Evolutionary conservation across 2,113 vertebrate species (phyloP), one percentile per base, ranked within the genome.

Genomic region (Mandrillus leucophaeus): DNA sequence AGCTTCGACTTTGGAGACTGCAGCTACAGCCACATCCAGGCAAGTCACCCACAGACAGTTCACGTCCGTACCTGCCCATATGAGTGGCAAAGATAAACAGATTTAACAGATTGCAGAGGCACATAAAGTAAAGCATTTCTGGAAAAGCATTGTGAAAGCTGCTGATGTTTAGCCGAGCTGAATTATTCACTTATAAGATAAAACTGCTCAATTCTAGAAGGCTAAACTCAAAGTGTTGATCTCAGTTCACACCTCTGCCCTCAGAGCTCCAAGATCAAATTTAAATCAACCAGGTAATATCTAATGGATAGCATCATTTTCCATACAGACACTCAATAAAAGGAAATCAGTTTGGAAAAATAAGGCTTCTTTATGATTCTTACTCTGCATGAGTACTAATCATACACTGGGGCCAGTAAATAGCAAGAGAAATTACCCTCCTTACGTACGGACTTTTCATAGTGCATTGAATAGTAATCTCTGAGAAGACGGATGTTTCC

Each of bases 281-380:
- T 55, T 79, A 88, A 96, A 86, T 72, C 85, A 88, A 38, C 27
- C 7, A 9, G 87, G 76, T 87, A n/a, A 52, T 90, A 87, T 11
- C 48, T 72, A 45, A 80, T 92, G 50, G 59, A n/a, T 45, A 57
- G 81, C 52, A 84, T 70, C 30, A 18, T 88, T 93, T 92, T 90
- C 48, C 75, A n/a, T 45, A 94, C 12, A 43, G 16, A 92, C 64
- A 85, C 25, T 82, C 6, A 3, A 73, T 57, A 43, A 81, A 86
- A 94, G 27, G 48, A 82, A 88, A 96, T 89, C 83, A 38, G n/a
- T 96, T 23, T 70, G 52, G 87, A 95, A 92, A 64, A 92, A 90
- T 38, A 90, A 89, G 38, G 38, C 59, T 59, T 87, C 48, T 55
- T 85, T 79, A 38, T 18, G n/a, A 68, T 96, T 88, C 70, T 88